These are phyloP conservation scores for Hipparchia sbordonii DNA, from an alignment of 2,888 invertebrate species.

Conservation along the genomic window DNA sequence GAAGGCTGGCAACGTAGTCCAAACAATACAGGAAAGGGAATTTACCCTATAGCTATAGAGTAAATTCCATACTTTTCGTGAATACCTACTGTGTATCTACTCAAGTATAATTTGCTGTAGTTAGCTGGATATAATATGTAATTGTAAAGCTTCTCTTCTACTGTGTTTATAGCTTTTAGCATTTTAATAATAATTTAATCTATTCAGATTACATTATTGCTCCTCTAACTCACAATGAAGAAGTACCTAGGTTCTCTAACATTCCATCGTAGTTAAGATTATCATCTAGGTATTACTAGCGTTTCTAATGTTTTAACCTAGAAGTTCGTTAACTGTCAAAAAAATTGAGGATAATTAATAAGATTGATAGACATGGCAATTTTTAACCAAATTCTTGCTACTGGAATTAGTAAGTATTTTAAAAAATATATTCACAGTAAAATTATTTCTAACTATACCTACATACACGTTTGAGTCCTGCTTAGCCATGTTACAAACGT, in stretches of 20 bases:
- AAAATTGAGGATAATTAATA: not conserved
- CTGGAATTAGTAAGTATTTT: constrained; percentile 29
- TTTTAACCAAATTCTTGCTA: constrained; percentile 27
- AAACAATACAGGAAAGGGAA: too few species aligned
- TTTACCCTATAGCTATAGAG: too few species aligned
- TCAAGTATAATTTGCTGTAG: too few species aligned
- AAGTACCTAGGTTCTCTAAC: not conserved
- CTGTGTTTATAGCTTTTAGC: not conserved
- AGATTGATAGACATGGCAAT: constrained; percentile 25
- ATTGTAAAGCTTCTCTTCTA: constrained; percentile 2
- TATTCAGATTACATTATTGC: constrained; percentile 19
- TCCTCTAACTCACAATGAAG: not conserved
- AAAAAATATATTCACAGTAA: not conserved
- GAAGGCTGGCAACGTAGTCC: too few species aligned
- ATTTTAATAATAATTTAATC: constrained; percentile 11
- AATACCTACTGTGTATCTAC: too few species aligned
- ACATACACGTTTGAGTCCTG: too few species aligned
- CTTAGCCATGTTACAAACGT: too few species aligned
- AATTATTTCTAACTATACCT: too few species aligned
- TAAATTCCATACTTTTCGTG: too few species aligned
- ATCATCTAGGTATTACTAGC: not conserved
- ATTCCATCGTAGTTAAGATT: not conserved
- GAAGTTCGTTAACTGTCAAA: constrained; percentile 2
- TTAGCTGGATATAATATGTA: too few species aligned
- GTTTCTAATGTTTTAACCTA: too few species aligned